These are phyloP conservation scores for Euphydryas editha DNA, from an alignment of 2,888 invertebrate species.

Conservation along the genomic window DNA sequence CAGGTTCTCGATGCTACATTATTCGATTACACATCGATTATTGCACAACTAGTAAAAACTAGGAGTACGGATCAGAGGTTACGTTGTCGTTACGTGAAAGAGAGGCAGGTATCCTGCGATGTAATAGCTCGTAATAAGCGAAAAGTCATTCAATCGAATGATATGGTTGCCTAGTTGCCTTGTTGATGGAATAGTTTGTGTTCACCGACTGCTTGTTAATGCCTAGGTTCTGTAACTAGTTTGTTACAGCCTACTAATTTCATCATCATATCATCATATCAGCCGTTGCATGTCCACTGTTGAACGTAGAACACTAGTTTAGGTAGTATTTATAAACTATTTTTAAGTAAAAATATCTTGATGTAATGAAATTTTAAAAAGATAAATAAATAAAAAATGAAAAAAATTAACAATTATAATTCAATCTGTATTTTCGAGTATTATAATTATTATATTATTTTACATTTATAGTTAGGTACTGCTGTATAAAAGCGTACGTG, in stretches of 20 bases:
- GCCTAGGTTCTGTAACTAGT: background rate
- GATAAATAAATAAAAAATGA: too few relatives aligned
- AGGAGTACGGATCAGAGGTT: slow-evolving; percentile 43
- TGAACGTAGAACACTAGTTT: too few relatives aligned
- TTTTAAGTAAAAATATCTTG: too few relatives aligned
- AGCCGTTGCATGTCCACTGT: too few relatives aligned
- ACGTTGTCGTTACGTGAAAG: slow-evolving; percentile 40
- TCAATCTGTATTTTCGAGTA: too few relatives aligned
- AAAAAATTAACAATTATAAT: too few relatives aligned
- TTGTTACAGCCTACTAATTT: background rate
- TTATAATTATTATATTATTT: too few relatives aligned
- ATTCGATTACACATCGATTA: slow-evolving; percentile 46
- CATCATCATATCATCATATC: too few relatives aligned
- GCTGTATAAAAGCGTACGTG: too few relatives aligned
- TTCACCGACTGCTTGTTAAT: background rate
- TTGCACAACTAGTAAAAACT: slow-evolving; percentile 44
- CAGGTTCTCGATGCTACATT: slow-evolving; percentile 51
- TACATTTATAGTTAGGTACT: too few relatives aligned
- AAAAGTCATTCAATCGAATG: slow-evolving; percentile 26
- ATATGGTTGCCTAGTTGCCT: slow-evolving; percentile 14
- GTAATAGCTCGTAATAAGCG: slow-evolving; percentile 38
- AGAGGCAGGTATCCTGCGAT: slow-evolving; percentile 37
- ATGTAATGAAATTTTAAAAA: too few relatives aligned
- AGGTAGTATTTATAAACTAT: too few relatives aligned
- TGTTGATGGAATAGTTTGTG: slow-evolving; percentile 1